Percentiles rank a stretch among this genome's conserved stretches.
phyloP scores from a whole-genome alignment of 1,140 invertebrate genomes.

The Yoshiicerus persimilis region DNA sequence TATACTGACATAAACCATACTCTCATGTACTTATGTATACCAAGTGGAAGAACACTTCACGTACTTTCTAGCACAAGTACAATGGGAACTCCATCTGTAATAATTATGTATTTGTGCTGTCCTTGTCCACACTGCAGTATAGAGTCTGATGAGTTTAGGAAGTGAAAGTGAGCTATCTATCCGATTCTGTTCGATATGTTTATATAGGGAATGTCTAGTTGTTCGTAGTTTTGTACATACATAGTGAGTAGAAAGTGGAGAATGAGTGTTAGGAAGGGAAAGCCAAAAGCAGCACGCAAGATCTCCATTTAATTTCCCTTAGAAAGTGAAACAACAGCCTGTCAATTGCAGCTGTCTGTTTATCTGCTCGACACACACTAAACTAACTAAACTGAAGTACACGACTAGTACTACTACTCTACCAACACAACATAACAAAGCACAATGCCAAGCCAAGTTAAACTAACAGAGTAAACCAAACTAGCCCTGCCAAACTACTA shows the following conservation, averaged over 20 bases:
- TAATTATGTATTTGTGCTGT: too few species aligned
- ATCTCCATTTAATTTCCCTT: constrained; percentile 17
- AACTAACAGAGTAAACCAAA: background rate
- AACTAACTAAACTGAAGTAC: background rate
- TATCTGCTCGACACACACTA: background rate
- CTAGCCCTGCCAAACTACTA: background rate
- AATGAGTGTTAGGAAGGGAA: background rate
- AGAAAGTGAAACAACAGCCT: constrained; percentile 16
- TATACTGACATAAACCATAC: too few species aligned
- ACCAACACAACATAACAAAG: background rate
- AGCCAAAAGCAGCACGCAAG: constrained; percentile 10
- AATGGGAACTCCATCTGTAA: too few species aligned
- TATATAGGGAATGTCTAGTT: background rate
- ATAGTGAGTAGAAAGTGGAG: background rate
- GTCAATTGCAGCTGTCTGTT: constrained; percentile 11
- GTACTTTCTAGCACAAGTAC: too few species aligned
- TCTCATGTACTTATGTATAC: too few species aligned
- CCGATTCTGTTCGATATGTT: too few species aligned
- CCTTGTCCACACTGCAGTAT: background rate
- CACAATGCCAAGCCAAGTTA: background rate
- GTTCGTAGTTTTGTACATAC: background rate
- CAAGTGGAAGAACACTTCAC: too few species aligned
- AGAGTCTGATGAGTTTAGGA: background rate
- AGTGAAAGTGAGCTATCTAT: background rate
- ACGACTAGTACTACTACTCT: background rate